Evolutionary conservation across 1,140 invertebrate genomes (phyloP), one percentile per base, ranked within the genome.

Genomic region (Pararge aegeria): DNA sequence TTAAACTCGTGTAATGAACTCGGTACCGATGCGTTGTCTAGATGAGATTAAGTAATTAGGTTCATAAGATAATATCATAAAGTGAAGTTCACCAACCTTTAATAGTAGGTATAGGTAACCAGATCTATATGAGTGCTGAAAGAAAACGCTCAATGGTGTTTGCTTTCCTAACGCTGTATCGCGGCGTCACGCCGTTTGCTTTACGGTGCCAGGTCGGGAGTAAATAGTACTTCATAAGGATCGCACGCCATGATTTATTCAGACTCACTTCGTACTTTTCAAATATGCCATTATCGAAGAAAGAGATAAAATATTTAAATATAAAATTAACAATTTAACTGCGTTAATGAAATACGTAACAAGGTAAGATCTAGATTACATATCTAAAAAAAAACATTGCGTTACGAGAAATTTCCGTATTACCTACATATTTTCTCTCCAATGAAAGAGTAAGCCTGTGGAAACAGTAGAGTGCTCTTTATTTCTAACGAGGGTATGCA

Each of bases 161-260:
- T 80, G 83, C 86, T 70, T 67, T 80, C 81, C 87, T 89, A 89
- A 87, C 84, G 80, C 78, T 87, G 87, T 89, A 89, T 89, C 87
- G 84, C 75, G 67, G 66, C 81, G 83, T 83, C 86, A 84, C 76
- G 75, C 75, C 82, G 83, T 89, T 88, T 89, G 81, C 81, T 89
- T 89, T 89, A 89, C 87, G 82, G 86, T 87, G 83, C 86, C 86
- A 87, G 86, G 78, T 75, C 73, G 68, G 75, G 80, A 82, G 83
- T 87, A 89, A 89, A 2, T 2, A 7, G 24, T 89, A 89, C 87
- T 82, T 89, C 86, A 86, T 84, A 72, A 70, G 82, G 80, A 87
- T 86, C 83, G 83, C 83, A 86, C 80, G 81, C 83, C 86, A 82
- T 89, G 83, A 84, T 87, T 89, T 81, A 89, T 86, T 82, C 78